A percentile compares a stretch with the other conserved stretches of the same genome.
Conservation (phyloP, 2,113 vertebrate genomes). For the Dicerorhinus sumatrensis region DNA sequence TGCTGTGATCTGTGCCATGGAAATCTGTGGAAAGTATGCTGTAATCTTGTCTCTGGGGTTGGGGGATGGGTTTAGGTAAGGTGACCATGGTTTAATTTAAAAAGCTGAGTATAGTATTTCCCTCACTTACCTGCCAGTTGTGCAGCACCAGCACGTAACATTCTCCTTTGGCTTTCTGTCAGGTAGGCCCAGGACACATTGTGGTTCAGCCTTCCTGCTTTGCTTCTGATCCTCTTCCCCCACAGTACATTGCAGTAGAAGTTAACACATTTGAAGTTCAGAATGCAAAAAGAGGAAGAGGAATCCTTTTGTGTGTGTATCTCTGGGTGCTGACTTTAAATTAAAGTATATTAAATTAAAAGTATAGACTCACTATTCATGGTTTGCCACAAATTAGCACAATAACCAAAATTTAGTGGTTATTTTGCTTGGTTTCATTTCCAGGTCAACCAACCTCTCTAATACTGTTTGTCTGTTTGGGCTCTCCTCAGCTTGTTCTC, state of each 20-base stretch:
- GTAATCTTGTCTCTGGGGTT: background rate
- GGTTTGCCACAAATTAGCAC: background rate
- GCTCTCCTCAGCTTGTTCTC: background rate
- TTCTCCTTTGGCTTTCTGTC: background rate
- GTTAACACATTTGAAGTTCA: background rate
- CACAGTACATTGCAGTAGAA: background rate
- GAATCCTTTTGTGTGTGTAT: background rate
- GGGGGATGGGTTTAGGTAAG: background rate
- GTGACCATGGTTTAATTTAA: background rate
- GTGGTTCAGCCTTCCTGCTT: background rate
- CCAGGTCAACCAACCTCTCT: background rate
- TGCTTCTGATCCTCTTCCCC: background rate
- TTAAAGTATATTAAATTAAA: background rate
- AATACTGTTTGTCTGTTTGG: background rate
- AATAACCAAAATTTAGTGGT: background rate
- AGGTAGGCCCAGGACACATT: background rate
- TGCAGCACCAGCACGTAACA: too few species aligned
- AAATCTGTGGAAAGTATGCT: background rate
- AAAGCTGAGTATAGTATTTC: background rate
- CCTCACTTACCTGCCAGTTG: background rate
- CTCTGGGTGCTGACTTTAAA: background rate
- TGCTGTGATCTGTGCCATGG: background rate
- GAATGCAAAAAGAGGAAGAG: background rate
- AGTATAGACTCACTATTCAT: background rate
- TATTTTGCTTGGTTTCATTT: background rate